phyloP scores from a whole-genome alignment of 1,140 invertebrate species.

The Apis florea region DNA sequence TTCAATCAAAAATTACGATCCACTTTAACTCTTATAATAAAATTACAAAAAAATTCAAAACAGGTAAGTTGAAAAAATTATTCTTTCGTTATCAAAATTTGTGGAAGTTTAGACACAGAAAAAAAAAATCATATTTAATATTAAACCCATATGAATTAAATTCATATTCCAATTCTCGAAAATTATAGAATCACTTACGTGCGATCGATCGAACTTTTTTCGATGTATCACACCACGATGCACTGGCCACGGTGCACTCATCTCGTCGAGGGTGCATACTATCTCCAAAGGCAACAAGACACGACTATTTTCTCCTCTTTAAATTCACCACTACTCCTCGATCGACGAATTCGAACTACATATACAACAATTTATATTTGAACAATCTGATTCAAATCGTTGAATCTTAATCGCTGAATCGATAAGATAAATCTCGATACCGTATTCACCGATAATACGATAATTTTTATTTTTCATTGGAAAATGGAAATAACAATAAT shows the following conservation, averaged over 20 bases:
- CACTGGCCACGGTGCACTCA: constrained; percentile 85
- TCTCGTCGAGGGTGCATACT: constrained; percentile 43
- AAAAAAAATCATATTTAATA: too few species aligned
- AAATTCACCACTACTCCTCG: background rate
- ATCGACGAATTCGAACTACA: background rate
- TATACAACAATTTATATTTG: background rate
- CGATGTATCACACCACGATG: constrained; percentile 83
- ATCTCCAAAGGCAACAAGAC: background rate
- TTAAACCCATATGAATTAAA: too few species aligned
- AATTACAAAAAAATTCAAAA: too few species aligned
- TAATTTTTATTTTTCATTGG: background rate
- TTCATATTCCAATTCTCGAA: background rate
- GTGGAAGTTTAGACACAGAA: too few species aligned
- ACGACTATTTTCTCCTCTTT: background rate
- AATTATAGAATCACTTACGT: constrained; percentile 16
- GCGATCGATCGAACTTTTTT: constrained; percentile 43
- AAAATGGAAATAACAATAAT: background rate
- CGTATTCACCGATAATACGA: background rate
- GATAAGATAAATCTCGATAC: constrained; percentile 9
- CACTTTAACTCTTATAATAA: too few species aligned
- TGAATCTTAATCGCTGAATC: background rate
- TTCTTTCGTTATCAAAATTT: too few species aligned
- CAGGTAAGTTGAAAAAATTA: too few species aligned
- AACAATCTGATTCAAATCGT: background rate
- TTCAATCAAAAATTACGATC: too few species aligned